Evolutionary conservation across 2,888 invertebrate species (phyloP), one percentile per base, ranked within the genome.

Genomic region (Gasteruption jaculator): DNA sequence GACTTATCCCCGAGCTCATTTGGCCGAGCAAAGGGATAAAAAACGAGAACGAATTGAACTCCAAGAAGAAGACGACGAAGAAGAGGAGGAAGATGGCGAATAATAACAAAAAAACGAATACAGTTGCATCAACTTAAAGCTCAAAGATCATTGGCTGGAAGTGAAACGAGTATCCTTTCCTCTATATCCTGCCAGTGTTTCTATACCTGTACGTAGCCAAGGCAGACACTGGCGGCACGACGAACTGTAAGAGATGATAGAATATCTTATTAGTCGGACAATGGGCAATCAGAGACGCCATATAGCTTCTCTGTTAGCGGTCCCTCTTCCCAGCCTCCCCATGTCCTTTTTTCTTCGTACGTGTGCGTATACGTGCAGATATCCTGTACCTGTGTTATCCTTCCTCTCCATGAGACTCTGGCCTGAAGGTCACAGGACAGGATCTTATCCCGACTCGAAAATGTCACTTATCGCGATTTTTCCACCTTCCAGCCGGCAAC

Each of bases 191-290:
- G 22, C 20, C 32, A 26, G 21, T 12, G n/a, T n/a, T n/a, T n/a
- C n/a, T n/a, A n/a, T n/a, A n/a, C n/a, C n/a, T n/a, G n/a, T n/a
- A n/a, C n/a, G n/a, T n/a, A n/a, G n/a, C n/a, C n/a, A n/a, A n/a
- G n/a, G n/a, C 45, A 48, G 49, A 48, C 50, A 52, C 49, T 53
- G 45, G 52, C 52, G 53, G 45, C 51, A 53, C 51, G 51, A 50
- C 49, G 47, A n/a, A n/a, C n/a, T n/a, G n/a, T n/a, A n/a, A 48
- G 56, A 57, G 60, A 56, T 53, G 58, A 61, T 59, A 63, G 64
- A 67, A 66, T 66, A 65, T 63, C 65, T 67, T 66, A 66, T 67
- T 65, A 67, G 60, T 58, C 58, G 67, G 63, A 67, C 67, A 66
- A 66, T 67, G 62, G 65, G 63, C 66, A 67, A 67, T 67, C 66